A percentile compares a stretch with the other conserved stretches of the same genome.
phyloP scores from a whole-genome alignment of 1,140 invertebrate genomes.

The Rhyacophila brunnea region DNA sequence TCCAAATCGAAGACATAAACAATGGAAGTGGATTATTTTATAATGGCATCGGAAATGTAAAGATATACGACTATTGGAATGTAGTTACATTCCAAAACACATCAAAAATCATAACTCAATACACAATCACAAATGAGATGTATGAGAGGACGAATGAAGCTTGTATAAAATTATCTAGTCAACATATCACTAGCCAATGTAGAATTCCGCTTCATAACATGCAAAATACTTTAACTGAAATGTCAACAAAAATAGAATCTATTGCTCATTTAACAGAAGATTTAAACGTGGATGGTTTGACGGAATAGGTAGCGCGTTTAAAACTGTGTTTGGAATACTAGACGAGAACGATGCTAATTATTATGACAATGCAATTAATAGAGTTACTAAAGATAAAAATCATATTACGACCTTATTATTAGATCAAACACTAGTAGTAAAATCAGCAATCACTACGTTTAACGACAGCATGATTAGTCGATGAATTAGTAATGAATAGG shows the following conservation, averaged over 20 bases:
- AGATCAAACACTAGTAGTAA: constrained; percentile 16
- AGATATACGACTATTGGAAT: constrained; percentile 9
- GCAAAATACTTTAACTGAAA: too few species aligned
- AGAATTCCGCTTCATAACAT: too few species aligned
- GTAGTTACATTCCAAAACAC: constrained; percentile 7
- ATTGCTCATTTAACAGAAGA: too few species aligned
- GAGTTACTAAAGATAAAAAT: constrained; percentile 6
- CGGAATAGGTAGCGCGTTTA: constrained; percentile 10
- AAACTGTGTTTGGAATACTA: constrained; percentile 18
- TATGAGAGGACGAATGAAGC: constrained; percentile 11
- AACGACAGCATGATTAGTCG: background rate
- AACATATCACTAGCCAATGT: too few species aligned
- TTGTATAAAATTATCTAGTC: too few species aligned
- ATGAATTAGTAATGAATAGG: constrained; percentile 1
- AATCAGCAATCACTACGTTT: constrained; percentile 2
- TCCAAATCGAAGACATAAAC: background rate
- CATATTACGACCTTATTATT: background rate
- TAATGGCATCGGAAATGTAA: background rate
- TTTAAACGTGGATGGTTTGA: constrained; percentile 23
- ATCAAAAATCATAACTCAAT: background rate
- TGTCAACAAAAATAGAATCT: too few species aligned
- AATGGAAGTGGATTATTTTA: too few species aligned
- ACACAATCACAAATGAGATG: background rate
- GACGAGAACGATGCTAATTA: constrained; percentile 9
- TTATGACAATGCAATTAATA: constrained; percentile 8